Base-by-base conservation (phyloP, 2,888 invertebrate genomes). In the Amphipoea lucens region DNA sequence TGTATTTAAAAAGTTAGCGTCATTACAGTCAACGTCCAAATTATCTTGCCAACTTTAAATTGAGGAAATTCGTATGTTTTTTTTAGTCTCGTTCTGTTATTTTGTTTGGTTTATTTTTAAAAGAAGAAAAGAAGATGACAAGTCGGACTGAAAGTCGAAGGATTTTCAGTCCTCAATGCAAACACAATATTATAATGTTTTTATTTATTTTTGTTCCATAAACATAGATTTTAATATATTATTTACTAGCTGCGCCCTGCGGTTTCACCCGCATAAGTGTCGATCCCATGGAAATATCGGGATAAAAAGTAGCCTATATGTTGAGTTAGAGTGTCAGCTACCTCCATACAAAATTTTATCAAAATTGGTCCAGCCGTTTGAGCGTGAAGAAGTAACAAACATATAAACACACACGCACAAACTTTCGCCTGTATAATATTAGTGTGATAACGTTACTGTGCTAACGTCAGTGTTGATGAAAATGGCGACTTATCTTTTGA, bases 1-100 rank as follows among this genome's bases (percentile, higher is more conserved):
- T 77, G 88, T 86, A 88, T 83, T 88, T 88, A 89, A 88, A 88
- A 88, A 88, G 89, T 88, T 88, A 62, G 60, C 20, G 36, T 80
- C 88, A 79, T 88, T 87, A 83, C 68, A 67, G 74, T 78, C 74
- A 65, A 78, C 79, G 76, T 81, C 62, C 66, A 72, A 87, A 89
- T 83, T 87, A 83, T 87, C 69, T 81, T 77, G 67, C 42, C 51
- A 88, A 87, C 78, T 88, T 87, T 81, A 83, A 83, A 88, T 89
- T 85, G 76, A 81, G 87, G 81, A 85, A 81, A 81, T 69, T 69
- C 68, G 81, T 87, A 69, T 70, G 65, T 65, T 60, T 87, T 74
- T 72, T 7, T 79, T 68, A 66, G 40, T 14, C 0, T 45, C 23
- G 54, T 67, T 23, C 67, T 73, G 20, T 29, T 66, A 36, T 74